Evolutionary conservation across 2,113 vertebrate genomes (phyloP).

Genomic region (Lepus americanus): DNA sequence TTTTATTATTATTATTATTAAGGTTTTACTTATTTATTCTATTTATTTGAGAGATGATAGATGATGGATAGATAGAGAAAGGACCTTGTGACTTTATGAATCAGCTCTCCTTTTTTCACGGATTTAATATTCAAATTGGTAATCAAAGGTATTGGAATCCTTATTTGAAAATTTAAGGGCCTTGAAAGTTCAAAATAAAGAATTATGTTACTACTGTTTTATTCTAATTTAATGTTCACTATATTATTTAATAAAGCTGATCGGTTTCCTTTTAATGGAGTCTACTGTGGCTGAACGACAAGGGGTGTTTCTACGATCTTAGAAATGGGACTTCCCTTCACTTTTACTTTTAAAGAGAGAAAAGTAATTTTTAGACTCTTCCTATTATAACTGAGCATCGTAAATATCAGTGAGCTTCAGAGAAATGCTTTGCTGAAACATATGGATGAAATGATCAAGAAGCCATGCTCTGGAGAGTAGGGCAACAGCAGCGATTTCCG

Average conservation of each 20-base stretch:
- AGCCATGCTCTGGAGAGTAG: neutral
- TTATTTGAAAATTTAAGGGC: neutral
- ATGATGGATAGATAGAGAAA: too few relatives aligned
- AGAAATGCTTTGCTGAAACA: conserved; percentile 22
- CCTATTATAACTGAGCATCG: neutral
- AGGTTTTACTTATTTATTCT: too few relatives aligned
- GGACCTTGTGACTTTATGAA: neutral
- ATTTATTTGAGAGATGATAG: too few relatives aligned
- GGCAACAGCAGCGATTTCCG: neutral
- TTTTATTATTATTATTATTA: too few relatives aligned
- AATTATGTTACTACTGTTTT: neutral
- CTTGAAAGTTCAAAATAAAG: conserved; percentile 20
- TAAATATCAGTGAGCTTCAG: conserved; percentile 32
- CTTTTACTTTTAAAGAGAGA: conserved; percentile 53
- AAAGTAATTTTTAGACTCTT: conserved; percentile 4
- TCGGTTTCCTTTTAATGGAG: neutral
- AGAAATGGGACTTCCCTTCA: neutral
- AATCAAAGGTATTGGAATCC: neutral
- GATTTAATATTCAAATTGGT: neutral
- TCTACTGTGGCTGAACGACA: neutral
- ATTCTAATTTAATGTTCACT: conserved; percentile 23
- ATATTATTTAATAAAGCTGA: conserved; percentile 15
- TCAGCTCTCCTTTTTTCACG: neutral
- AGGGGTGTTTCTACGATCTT: conserved; percentile 3
- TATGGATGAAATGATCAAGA: neutral